These are phyloP conservation scores for Delichon dasypus DNA, from an alignment of 2,797 vertebrate species.

Conservation along the genomic window DNA sequence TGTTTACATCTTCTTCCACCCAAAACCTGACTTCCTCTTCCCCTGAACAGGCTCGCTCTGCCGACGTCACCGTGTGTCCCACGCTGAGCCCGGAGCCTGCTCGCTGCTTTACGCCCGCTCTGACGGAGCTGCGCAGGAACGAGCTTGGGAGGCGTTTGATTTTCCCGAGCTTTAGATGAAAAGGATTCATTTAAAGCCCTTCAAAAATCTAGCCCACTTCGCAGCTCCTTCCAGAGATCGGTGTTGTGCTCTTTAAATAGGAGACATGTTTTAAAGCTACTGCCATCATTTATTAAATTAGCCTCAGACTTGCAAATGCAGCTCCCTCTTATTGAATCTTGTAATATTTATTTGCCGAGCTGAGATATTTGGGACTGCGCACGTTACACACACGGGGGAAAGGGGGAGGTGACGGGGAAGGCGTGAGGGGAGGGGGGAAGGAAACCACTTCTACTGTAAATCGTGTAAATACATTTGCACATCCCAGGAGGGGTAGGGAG, in stretches of 20 bases:
- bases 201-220: slow-evolving; percentile 51
- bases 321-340: slow-evolving; percentile 56
- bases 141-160: background rate
- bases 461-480: slow-evolving; percentile 34
- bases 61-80: background rate
- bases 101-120: background rate
- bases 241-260: slow-evolving; percentile 50
- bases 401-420: slow-evolving; percentile 6
- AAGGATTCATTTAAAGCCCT: slow-evolving; percentile 46
- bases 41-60: background rate
- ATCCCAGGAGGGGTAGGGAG: slow-evolving; percentile 21
- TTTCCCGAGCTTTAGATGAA: slow-evolving; percentile 8
- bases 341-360: slow-evolving; percentile 63
- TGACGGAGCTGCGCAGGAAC: background rate
- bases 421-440: slow-evolving; percentile 7
- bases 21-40: background rate
- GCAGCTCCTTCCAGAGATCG: slow-evolving; percentile 17
- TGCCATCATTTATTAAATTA: slow-evolving; percentile 67
- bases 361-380: background rate
- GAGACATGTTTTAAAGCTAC: slow-evolving; percentile 47
- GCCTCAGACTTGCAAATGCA: slow-evolving; percentile 64
- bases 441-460: slow-evolving; percentile 29
- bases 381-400: background rate
- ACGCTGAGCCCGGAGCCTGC: rapidly evolving
- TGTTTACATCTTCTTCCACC: background rate